Conservation (phyloP, 2,797 vertebrate species). For the Takifugu rubripes region DNA sequence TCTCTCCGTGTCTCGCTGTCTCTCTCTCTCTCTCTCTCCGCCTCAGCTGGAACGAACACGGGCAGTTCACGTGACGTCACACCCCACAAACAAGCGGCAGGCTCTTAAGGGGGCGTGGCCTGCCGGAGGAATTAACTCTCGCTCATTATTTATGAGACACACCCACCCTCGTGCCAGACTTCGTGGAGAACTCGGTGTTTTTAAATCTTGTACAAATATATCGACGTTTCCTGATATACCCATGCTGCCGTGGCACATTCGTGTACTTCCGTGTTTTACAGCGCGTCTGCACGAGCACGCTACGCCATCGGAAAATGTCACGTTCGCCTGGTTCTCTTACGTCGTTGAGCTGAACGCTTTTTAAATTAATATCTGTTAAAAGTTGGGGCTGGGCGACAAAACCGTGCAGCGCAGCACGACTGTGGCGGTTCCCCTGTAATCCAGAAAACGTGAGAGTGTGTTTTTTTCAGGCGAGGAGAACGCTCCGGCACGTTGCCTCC, state of each 20-base stretch:
- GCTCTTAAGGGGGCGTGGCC: constrained; percentile 18
- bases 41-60: constrained; percentile 83
- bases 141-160: constrained; percentile 74
- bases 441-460: constrained; percentile 76
- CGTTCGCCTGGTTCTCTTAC: neutral
- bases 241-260: neutral
- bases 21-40: constrained; percentile 33
- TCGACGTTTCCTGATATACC: neutral
- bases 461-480: constrained; percentile 63
- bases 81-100: constrained; percentile 47
- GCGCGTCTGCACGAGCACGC: neutral
- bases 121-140: constrained; percentile 17
- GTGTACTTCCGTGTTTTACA: neutral
- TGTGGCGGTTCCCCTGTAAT: constrained; percentile 67
- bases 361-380: neutral
- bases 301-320: no score
- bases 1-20: constrained; percentile 14
- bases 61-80: constrained; percentile 82
- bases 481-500: constrained; percentile 72
- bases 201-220: no score
- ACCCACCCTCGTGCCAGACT: constrained; percentile 69
- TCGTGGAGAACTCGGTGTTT: constrained; percentile 37
- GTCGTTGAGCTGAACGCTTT: neutral
- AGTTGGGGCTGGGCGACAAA: constrained; percentile 2
- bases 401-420: constrained; percentile 40